A percentile compares a stretch with the other conserved stretches of the same genome.
phyloP scores from a whole-genome alignment of 2,113 vertebrate species.

The Pavo muticus region DNA sequence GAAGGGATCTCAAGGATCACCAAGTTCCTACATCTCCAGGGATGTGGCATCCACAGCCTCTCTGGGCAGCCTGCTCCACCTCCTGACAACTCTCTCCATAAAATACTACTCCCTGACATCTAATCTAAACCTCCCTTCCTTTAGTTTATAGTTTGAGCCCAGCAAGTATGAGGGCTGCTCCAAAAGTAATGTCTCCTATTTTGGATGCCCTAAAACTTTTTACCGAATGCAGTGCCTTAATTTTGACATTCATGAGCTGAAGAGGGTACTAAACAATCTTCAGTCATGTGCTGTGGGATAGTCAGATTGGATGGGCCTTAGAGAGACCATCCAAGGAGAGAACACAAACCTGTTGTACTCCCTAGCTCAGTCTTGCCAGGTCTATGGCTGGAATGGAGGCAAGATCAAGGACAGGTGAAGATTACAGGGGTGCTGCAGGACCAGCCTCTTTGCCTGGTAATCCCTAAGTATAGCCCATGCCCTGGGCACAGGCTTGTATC shows the following conservation, averaged over 20 bases:
- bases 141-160: background rate
- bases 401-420: accelerated
- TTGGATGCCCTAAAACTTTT: background rate
- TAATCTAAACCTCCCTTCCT: no score
- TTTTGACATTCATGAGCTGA: background rate
- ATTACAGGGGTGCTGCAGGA: background rate
- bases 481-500: background rate
- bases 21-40: no score
- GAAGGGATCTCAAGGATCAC: no score
- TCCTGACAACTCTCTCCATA: no score
- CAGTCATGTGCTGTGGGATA: accelerated
- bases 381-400: background rate
- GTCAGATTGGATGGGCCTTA: background rate
- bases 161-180: background rate
- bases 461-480: background rate
- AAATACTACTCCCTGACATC: no score
- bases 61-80: no score
- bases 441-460: background rate
- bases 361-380: background rate
- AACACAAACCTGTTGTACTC: background rate
- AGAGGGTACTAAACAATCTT: background rate
- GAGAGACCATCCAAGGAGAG: background rate
- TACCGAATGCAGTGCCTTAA: background rate
- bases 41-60: no score
- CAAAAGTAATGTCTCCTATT: no score